Conservation (phyloP, 2,113 vertebrate genomes). For the Noturus placidus region DNA sequence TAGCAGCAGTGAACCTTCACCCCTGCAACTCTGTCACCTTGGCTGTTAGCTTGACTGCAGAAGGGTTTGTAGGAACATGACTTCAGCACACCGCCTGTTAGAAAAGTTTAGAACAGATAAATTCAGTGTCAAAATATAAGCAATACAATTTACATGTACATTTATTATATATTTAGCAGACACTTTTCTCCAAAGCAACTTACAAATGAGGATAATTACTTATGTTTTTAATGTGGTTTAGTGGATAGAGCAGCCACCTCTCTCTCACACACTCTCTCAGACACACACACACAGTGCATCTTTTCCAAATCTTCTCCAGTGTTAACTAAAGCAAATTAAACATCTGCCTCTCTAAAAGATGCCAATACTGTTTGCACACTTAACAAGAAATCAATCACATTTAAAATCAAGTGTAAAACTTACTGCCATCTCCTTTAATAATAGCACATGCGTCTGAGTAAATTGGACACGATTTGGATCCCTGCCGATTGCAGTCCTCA, state of each 20-base stretch:
- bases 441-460: conserved; percentile 82
- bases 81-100: conserved; percentile 84
- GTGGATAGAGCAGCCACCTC: background rate
- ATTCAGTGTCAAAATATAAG: background rate
- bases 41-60: conserved; percentile 82
- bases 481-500: conserved; percentile 85
- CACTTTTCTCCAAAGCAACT: no score
- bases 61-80: conserved; percentile 87
- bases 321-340: background rate
- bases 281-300: background rate
- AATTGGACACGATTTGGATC: conserved; percentile 79
- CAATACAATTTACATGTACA: background rate
- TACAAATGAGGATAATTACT: background rate
- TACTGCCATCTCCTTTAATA: conserved; percentile 82
- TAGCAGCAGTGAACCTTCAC: conserved; percentile 85
- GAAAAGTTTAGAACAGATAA: background rate
- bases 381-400: background rate
- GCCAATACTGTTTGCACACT: background rate
- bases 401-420: conserved; percentile 62
- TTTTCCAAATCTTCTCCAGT: background rate
- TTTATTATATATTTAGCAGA: no score
- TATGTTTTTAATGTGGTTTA: background rate
- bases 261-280: background rate
- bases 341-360: background rate
- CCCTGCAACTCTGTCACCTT: conserved; percentile 75